phyloP scores from a whole-genome alignment of 2,888 invertebrate species.

The Stenotaenia linearis region DNA sequence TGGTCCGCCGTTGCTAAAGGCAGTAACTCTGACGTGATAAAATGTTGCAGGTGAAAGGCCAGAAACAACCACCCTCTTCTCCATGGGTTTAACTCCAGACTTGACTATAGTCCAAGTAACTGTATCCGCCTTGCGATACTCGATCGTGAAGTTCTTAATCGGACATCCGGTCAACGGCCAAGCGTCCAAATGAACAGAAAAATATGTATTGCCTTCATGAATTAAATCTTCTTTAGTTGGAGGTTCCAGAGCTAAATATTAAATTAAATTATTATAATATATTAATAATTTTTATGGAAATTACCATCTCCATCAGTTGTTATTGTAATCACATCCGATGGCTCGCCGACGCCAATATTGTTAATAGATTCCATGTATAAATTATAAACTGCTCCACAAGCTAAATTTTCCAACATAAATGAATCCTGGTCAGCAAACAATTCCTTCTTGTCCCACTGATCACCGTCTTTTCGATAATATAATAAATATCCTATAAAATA shows the following conservation, averaged over 20 bases:
- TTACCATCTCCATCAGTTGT: slow-evolving; percentile 29
- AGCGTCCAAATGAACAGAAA: slow-evolving; percentile 45
- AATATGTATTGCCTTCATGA: slow-evolving; percentile 44
- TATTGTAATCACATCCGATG: slow-evolving; percentile 19
- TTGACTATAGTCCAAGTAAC: neutral
- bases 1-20: slow-evolving; percentile 14
- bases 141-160: slow-evolving; percentile 40
- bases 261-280: neutral
- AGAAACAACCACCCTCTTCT: slow-evolving; percentile 21
- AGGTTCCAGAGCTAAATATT: neutral
- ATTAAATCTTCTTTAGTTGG: slow-evolving; percentile 40
- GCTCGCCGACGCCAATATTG: neutral
- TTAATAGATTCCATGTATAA: slow-evolving; percentile 31
- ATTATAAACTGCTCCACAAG: slow-evolving; percentile 21
- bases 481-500: slow-evolving; percentile 11
- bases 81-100: neutral
- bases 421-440: slow-evolving; percentile 1
- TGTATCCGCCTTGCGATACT: slow-evolving; percentile 30
- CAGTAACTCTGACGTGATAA: slow-evolving; percentile 29
- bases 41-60: slow-evolving; percentile 6
- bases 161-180: slow-evolving; percentile 47
- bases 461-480: slow-evolving; percentile 17
- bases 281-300: no score
- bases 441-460: slow-evolving; percentile 3
- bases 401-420: slow-evolving; percentile 28